Evolutionary conservation across 2,888 invertebrate species (phyloP).

Genomic region (Orchesella flavescens): DNA sequence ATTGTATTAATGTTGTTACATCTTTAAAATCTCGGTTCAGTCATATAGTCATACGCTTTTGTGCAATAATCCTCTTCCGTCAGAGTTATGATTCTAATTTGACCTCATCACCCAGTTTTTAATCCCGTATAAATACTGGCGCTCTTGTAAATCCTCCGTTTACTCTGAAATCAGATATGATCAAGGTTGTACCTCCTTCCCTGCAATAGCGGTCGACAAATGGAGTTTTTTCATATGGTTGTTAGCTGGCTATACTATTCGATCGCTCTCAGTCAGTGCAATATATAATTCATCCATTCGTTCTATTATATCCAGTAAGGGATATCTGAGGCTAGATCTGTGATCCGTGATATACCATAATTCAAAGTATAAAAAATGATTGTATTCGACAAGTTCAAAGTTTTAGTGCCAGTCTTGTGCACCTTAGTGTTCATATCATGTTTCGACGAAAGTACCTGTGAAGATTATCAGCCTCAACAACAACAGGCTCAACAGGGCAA

Average conservation of each 20-base stretch:
- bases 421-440: constrained; percentile 42
- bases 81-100: constrained; percentile 30
- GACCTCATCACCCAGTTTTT: constrained; percentile 69
- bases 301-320: too few species aligned
- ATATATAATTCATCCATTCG: background rate
- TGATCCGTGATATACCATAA: background rate
- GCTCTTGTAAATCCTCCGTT: constrained; percentile 14
- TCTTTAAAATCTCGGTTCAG: too few species aligned
- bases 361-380: too few species aligned
- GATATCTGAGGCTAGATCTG: background rate
- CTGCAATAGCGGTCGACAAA: background rate
- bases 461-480: constrained; percentile 34
- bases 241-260: background rate
- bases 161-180: constrained; percentile 43
- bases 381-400: constrained; percentile 47
- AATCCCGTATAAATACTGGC: constrained; percentile 65
- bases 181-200: background rate
- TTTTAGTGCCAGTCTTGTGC: constrained; percentile 42
- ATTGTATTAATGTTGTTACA: too few species aligned
- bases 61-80: constrained; percentile 43
- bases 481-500: constrained; percentile 1
- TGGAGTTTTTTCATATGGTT: background rate
- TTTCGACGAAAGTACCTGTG: constrained; percentile 21
- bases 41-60: background rate
- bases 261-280: background rate